Evolutionary conservation across 2,113 vertebrate genomes (phyloP).

Genomic region (Chascanopsetta lugubris): DNA sequence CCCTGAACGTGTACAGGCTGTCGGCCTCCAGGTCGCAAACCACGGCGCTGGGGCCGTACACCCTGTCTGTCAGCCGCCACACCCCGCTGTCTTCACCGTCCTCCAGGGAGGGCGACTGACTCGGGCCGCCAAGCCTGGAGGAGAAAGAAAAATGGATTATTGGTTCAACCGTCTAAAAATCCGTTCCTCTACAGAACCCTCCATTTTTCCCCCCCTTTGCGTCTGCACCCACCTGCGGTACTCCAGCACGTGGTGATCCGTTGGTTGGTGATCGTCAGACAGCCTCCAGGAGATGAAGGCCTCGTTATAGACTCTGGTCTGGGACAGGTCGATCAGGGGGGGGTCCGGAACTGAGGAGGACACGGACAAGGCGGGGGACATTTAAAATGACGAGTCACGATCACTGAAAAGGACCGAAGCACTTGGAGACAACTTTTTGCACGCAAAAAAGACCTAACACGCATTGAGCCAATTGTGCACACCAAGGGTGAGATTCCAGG

Average conservation of each 20-base stretch:
- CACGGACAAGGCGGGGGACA: no score
- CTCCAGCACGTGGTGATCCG: constrained; percentile 89
- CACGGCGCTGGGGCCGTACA: constrained; percentile 82
- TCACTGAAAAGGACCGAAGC: no score
- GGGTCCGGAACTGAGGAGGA: constrained; percentile 90
- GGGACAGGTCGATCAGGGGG: constrained; percentile 89
- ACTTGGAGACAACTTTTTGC: no score
- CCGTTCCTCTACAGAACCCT: not conserved
- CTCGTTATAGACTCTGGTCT: constrained; percentile 89
- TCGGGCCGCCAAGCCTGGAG: constrained; percentile 48
- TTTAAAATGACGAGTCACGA: no score
- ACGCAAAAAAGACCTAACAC: no score
- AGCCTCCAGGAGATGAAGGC: constrained; percentile 89
- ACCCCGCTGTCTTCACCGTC: constrained; percentile 77
- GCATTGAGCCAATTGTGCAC: no score
- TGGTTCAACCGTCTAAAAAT: no score
- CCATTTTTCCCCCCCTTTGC: not conserved
- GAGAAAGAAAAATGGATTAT: not conserved
- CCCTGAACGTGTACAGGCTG: constrained; percentile 88
- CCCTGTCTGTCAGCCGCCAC: constrained; percentile 83
- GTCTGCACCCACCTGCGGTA: constrained; percentile 84
- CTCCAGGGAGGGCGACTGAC: constrained; percentile 57
- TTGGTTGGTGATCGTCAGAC: constrained; percentile 83
- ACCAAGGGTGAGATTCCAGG: no score
- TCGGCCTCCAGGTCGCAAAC: constrained; percentile 84